Percentiles rank a stretch among this genome's conserved stretches.
These are phyloP conservation scores for Cremastinae sp. DNA, from an alignment of 2,888 invertebrate species.

Conservation along the genomic window DNA sequence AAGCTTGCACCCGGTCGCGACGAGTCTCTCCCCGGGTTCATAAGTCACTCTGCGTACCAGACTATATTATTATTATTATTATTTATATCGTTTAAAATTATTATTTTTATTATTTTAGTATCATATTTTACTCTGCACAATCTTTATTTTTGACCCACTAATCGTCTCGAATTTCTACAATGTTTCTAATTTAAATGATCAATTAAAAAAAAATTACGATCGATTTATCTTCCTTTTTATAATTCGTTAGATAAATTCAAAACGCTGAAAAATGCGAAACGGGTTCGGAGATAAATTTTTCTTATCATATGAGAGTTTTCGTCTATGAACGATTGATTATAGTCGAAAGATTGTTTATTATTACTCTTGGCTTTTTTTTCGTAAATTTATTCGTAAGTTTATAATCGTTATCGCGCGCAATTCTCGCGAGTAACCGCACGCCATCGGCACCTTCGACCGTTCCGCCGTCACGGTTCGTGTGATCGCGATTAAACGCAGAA, in stretches of 20 bases:
- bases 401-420: slow-evolving; percentile 33
- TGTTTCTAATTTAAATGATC: no score
- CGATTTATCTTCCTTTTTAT: no score
- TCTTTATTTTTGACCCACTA: neutral
- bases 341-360: no score
- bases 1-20: no score
- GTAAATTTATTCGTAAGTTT: slow-evolving; percentile 7
- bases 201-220: no score
- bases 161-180: neutral
- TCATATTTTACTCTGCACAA: neutral
- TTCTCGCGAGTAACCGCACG: slow-evolving; percentile 31
- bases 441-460: slow-evolving; percentile 37
- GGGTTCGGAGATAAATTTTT: no score
- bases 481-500: slow-evolving; percentile 50
- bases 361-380: neutral
- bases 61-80: neutral
- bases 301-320: no score
- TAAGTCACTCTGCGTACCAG: no score
- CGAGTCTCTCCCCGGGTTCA: no score
- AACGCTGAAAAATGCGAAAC: no score
- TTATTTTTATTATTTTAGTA: neutral
- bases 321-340: no score
- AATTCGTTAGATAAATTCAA: no score
- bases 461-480: slow-evolving; percentile 53
- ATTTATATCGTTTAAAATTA: neutral